Evolutionary conservation across 2,797 vertebrate genomes (phyloP).

Genomic region (Sphenodon punctatus): DNA sequence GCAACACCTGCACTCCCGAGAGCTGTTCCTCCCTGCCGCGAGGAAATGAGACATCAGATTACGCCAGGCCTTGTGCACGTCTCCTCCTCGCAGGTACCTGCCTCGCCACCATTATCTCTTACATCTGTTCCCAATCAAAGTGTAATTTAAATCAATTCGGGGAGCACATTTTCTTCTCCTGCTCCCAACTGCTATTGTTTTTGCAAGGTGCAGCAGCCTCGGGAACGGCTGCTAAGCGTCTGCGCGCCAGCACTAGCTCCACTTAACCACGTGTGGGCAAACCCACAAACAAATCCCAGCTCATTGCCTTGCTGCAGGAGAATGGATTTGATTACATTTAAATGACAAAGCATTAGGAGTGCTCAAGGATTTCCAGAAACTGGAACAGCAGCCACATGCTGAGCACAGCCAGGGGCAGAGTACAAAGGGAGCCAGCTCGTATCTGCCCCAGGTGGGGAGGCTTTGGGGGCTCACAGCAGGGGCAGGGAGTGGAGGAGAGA

Average conservation of each 20-base stretch:
- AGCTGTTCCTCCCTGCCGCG: not conserved
- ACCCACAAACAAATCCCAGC: not conserved
- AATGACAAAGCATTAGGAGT: conserved; percentile 4
- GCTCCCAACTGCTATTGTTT: conserved; percentile 61
- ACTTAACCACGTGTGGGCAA: not conserved
- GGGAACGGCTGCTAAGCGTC: conserved; percentile 1
- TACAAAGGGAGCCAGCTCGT: not conserved
- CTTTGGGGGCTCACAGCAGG: not conserved
- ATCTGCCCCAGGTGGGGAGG: not conserved
- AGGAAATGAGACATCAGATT: not conserved
- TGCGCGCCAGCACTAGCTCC: not conserved
- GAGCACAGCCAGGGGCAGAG: not conserved
- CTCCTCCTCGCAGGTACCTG: not conserved
- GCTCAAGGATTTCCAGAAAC: conserved; percentile 1
- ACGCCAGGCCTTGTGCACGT: not conserved
- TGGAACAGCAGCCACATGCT: not conserved
- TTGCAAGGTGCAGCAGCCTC: not conserved
- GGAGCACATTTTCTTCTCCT: conserved; percentile 28
- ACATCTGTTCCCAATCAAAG: conserved; percentile 67
- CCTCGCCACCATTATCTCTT: conserved; percentile 12
- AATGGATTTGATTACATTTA: not conserved
- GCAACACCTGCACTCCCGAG: accelerated
- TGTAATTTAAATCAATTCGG: conserved; percentile 32
- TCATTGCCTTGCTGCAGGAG: not conserved
- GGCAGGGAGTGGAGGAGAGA: not conserved